Evolutionary conservation across 2,797 vertebrate species (phyloP).

Genomic region (Ara ararauna): DNA sequence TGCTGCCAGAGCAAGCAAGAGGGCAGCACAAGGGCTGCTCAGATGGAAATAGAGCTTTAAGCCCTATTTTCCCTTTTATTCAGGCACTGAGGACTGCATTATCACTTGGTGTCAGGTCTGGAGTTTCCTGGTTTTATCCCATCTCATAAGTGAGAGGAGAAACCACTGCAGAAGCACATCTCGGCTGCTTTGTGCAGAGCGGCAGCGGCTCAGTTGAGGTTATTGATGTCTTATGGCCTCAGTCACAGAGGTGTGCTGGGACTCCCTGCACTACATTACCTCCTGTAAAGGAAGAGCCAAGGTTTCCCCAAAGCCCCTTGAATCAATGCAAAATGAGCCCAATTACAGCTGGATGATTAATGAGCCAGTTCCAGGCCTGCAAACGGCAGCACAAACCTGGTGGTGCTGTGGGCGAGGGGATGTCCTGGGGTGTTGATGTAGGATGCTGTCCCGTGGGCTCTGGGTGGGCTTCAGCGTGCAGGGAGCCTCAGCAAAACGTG

Average conservation of each 20-base stretch:
- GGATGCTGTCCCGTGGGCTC: accelerated
- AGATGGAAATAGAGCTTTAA: background rate
- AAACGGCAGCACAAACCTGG: background rate
- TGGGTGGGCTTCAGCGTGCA: accelerated
- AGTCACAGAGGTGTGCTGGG: accelerated
- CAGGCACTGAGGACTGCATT: background rate
- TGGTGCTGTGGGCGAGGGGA: accelerated
- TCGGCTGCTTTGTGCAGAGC: background rate
- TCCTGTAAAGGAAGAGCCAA: background rate
- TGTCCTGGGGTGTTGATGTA: accelerated
- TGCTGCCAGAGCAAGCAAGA: background rate
- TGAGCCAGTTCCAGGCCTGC: background rate
- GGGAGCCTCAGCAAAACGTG: too few species aligned
- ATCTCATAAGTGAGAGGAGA: background rate
- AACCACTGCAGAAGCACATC: accelerated
- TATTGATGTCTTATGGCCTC: accelerated
- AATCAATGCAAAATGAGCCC: background rate
- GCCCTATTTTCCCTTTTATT: background rate
- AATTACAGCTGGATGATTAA: background rate
- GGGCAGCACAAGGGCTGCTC: accelerated
- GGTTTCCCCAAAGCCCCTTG: background rate
- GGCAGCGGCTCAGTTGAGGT: accelerated
- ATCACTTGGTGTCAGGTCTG: accelerated
- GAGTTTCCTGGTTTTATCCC: background rate
- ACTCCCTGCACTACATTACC: accelerated